Conservation (phyloP, 1,140 invertebrate species). For the Anastrepha obliqua region DNA sequence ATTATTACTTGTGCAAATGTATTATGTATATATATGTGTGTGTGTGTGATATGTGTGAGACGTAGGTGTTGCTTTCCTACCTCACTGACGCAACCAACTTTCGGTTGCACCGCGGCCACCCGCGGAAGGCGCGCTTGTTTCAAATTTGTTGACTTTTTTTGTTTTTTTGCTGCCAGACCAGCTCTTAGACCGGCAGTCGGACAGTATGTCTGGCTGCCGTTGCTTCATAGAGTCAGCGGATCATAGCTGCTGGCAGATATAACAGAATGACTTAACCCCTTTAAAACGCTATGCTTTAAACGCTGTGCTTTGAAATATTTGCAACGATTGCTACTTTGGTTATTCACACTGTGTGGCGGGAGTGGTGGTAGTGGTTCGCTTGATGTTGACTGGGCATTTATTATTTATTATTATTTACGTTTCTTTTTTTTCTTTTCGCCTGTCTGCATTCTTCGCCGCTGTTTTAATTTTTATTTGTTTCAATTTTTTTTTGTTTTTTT, state of each 20-base stretch:
- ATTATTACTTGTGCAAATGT: too few relatives aligned
- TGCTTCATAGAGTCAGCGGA: background rate
- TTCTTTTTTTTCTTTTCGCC: background rate
- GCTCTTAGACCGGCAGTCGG: background rate
- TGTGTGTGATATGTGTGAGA: too few relatives aligned
- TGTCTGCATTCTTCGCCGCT: slow-evolving; percentile 29
- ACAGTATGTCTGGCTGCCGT: background rate
- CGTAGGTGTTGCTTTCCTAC: too few relatives aligned
- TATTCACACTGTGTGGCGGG: background rate
- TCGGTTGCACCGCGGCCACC: background rate
- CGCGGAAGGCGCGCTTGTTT: background rate
- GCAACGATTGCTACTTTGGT: slow-evolving; percentile 49
- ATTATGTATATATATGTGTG: too few relatives aligned
- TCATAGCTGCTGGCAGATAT: slow-evolving; percentile 1
- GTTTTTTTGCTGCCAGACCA: background rate
- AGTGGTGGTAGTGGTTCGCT: background rate
- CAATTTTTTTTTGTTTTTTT: background rate
- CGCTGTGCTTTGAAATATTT: background rate
- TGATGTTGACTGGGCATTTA: slow-evolving; percentile 42
- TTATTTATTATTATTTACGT: background rate
- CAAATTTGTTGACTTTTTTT: slow-evolving; percentile 7
- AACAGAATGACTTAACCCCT: slow-evolving; percentile 32
- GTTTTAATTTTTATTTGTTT: slow-evolving; percentile 22
- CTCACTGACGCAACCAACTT: background rate
- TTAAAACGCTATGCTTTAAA: background rate